Evolutionary conservation across 92 coral and sea anemone species (phyloP).

Genomic region (Anthopleura xanthogrammica): DNA sequence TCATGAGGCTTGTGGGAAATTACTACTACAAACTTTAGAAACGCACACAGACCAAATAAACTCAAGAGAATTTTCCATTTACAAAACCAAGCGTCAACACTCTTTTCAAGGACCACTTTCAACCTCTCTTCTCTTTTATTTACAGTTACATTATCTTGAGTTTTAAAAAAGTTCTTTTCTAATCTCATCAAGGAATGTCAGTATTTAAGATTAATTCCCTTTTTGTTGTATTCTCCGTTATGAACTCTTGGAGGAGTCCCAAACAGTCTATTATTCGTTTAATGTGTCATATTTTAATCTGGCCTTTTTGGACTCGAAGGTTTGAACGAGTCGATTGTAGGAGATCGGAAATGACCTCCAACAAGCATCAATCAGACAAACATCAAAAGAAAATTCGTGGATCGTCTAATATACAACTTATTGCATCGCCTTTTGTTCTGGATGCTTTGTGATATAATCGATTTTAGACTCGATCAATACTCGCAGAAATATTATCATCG

Average conservation of each 20-base stretch:
- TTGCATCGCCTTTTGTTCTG: slow-evolving; percentile 5
- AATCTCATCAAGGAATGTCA: slow-evolving; percentile 18
- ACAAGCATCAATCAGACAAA: slow-evolving; percentile 20
- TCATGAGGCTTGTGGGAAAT: background rate
- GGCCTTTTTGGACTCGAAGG: background rate
- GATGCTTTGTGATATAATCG: slow-evolving; percentile 17
- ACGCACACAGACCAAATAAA: background rate
- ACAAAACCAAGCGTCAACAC: slow-evolving; percentile 19
- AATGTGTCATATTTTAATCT: slow-evolving; percentile 4
- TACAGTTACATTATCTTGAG: slow-evolving; percentile 8
- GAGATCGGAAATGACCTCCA: slow-evolving; percentile 27
- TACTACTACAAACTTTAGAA: background rate
- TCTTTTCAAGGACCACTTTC: slow-evolving; percentile 23
- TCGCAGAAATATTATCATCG: slow-evolving; percentile 2
- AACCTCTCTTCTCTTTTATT: background rate
- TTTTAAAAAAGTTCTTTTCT: slow-evolving; percentile 18
- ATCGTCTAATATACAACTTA: background rate
- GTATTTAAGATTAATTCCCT: slow-evolving; percentile 11
- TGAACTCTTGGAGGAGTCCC: slow-evolving; percentile 15
- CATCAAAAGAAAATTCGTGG: background rate
- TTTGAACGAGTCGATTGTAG: slow-evolving; percentile 5
- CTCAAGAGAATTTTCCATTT: background rate
- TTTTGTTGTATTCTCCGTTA: slow-evolving; percentile 15
- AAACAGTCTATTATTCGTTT: slow-evolving; percentile 10
- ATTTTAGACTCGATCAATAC: slow-evolving; percentile 27